These are phyloP conservation scores for Gymnoscopelus microlampas DNA, from an alignment of 2,797 vertebrate species.

Conservation along the genomic window DNA sequence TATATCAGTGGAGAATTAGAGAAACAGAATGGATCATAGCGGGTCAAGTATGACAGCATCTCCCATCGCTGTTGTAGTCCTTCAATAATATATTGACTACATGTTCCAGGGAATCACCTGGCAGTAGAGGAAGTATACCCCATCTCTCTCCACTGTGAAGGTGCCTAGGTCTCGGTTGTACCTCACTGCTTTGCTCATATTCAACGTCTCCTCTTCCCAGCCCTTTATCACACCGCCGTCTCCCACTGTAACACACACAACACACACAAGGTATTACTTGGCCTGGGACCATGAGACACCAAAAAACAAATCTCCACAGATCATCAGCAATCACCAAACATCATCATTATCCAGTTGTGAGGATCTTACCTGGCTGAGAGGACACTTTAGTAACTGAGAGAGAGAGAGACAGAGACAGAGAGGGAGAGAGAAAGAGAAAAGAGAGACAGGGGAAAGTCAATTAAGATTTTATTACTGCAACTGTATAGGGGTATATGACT, in stretches of 20 bases:
- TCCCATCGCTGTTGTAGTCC: not conserved
- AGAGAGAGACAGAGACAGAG: constrained; percentile 40
- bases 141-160: constrained; percentile 85
- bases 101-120: constrained; percentile 81
- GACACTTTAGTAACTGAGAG: constrained; percentile 81
- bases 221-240: constrained; percentile 88
- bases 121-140: constrained; percentile 92
- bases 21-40: not conserved
- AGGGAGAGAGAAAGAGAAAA: constrained; percentile 19
- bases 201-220: constrained; percentile 88
- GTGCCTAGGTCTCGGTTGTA: constrained; percentile 85
- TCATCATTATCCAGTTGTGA: constrained; percentile 28
- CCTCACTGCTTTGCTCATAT: constrained; percentile 87
- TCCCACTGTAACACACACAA: constrained; percentile 75
- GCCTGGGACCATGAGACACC: not conserved
- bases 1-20: not conserved
- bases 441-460: constrained; percentile 63
- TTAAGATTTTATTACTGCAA: constrained; percentile 71
- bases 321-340: constrained; percentile 25
- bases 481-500: constrained; percentile 68
- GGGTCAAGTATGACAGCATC: not conserved
- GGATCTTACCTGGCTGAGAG: constrained; percentile 81
- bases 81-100: constrained; percentile 1
- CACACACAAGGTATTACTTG: constrained; percentile 31
- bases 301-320: constrained; percentile 10